A percentile compares a stretch with the other conserved stretches of the same genome.
Conservation (phyloP, 2,797 vertebrate species). For the Pangasius larnaudii region DNA sequence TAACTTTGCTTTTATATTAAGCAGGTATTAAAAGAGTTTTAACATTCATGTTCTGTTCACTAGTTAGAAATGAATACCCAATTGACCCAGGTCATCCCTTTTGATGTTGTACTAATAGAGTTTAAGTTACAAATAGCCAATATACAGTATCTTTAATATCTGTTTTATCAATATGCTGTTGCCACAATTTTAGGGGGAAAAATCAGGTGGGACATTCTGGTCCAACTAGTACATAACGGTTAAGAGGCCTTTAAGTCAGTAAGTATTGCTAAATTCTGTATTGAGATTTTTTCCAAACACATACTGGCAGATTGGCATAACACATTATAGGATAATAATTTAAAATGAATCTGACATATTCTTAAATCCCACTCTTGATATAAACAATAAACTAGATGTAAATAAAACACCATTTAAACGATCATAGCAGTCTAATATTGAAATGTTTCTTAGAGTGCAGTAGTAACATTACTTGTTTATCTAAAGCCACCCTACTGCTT, state of each 20-base stretch:
- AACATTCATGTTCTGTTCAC: not conserved
- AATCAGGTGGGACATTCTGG: not conserved
- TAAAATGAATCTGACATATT: not conserved
- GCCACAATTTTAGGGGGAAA: not conserved
- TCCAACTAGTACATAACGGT: not conserved
- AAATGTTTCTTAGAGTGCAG: not conserved
- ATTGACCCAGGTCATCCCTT: not conserved
- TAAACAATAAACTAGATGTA: not conserved
- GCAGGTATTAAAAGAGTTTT: not conserved
- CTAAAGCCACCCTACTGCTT: not conserved
- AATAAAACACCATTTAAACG: not conserved
- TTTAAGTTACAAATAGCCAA: not conserved
- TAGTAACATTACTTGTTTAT: not conserved
- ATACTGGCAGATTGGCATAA: not conserved
- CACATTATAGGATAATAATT: not conserved
- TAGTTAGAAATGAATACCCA: not conserved
- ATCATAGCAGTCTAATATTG: not conserved
- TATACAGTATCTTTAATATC: not conserved
- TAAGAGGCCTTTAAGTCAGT: not conserved
- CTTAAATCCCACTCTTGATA: not conserved
- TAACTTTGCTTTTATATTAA: not conserved
- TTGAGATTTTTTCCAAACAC: not conserved
- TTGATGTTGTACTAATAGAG: not conserved
- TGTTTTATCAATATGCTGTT: not conserved
- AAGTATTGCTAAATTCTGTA: not conserved